Evolutionary conservation across 2,113 vertebrate species (phyloP).

Genomic region (Diadophis punctatus): DNA sequence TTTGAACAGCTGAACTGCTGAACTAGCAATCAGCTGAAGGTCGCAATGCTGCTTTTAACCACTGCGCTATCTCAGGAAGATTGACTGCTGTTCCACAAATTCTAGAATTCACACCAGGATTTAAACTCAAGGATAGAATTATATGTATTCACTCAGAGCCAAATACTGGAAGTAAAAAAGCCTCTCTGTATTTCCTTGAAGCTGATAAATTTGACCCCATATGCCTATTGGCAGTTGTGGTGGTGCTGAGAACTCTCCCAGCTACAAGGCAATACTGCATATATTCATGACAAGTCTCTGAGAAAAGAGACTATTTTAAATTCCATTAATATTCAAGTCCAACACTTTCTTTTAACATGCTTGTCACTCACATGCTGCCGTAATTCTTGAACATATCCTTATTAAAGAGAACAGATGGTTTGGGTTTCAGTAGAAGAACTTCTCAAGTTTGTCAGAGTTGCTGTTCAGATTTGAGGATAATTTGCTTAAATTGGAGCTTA

Average conservation of each 20-base stretch:
- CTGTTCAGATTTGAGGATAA: constrained; percentile 9
- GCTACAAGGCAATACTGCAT: neutral
- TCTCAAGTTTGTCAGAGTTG: constrained; percentile 24
- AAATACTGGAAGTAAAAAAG: neutral
- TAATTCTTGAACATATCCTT: constrained; percentile 53
- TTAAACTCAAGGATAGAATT: neutral
- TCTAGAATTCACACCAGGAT: neutral
- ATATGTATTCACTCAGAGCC: neutral
- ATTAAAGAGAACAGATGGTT: constrained; percentile 59
- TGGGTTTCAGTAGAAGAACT: constrained; percentile 48
- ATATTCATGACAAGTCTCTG: neutral
- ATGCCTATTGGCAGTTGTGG: neutral
- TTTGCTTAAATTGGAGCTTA: neutral
- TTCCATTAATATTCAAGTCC: constrained; percentile 29
- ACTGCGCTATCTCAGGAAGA: too few relatives aligned
- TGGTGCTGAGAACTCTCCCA: neutral
- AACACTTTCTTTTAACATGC: constrained; percentile 48
- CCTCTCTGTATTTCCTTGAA: neutral
- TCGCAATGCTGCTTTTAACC: too few relatives aligned
- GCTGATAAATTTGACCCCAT: neutral
- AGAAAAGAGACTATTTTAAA: constrained; percentile 32
- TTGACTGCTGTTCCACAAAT: neutral
- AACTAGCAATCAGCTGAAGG: too few relatives aligned
- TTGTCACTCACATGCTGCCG: constrained; percentile 34
- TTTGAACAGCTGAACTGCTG: too few relatives aligned